Conservation (phyloP, 1,140 invertebrate genomes). For the Trypoxylus dichotomus region DNA sequence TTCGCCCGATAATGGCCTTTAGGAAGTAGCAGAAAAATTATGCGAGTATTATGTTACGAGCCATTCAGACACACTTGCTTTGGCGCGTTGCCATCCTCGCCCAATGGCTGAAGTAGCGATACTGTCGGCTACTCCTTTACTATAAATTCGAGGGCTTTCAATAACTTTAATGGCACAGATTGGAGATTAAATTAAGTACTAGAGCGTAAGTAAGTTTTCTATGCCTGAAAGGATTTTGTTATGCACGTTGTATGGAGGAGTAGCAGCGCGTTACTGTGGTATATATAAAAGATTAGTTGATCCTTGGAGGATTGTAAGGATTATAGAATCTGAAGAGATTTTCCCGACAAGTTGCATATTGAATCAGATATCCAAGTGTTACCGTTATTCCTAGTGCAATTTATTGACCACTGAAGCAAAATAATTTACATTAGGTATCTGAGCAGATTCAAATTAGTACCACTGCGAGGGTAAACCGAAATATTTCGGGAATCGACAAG, state of each 20-base stretch:
- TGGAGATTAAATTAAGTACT: not conserved
- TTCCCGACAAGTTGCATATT: too few relatives aligned
- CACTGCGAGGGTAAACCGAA: too few relatives aligned
- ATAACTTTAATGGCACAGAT: not conserved
- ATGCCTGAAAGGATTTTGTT: not conserved
- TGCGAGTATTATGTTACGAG: not conserved
- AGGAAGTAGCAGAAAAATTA: not conserved
- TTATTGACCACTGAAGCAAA: too few relatives aligned
- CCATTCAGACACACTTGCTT: not conserved
- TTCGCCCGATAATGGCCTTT: not conserved
- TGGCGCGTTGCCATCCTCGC: not conserved
- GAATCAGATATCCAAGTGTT: too few relatives aligned
- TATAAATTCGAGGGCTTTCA: not conserved
- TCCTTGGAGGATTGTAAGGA: too few relatives aligned
- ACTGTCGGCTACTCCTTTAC: not conserved
- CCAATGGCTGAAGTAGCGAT: not conserved
- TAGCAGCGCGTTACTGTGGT: too few relatives aligned
- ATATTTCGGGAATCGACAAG: too few relatives aligned
- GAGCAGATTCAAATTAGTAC: too few relatives aligned
- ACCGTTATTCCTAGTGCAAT: too few relatives aligned
- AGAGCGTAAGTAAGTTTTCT: not conserved
- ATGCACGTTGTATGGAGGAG: not conserved
- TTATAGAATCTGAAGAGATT: too few relatives aligned
- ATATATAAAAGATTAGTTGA: too few relatives aligned
- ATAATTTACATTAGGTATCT: too few relatives aligned